Evolutionary conservation across 2,888 invertebrate genomes (phyloP), one percentile per base, ranked within the genome.

Genomic region (Sipha maydis): DNA sequence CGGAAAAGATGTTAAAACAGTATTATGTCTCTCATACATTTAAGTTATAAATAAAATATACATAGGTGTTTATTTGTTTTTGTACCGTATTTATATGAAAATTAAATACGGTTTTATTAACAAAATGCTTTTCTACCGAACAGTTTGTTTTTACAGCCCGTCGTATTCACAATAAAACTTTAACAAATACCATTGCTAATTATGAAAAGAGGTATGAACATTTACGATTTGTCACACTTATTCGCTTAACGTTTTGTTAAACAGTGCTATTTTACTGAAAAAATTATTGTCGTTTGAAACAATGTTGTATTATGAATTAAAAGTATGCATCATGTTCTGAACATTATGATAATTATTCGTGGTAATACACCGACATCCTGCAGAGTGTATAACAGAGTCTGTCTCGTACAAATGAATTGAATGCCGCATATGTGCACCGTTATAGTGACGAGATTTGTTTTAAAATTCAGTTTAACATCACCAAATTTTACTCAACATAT

Each of bases 101-200:
- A 61, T 61, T 25, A 61, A 61, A 61, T 4, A 61, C 7, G 8
- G 21, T 61, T 61, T 21, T 61, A 61, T 19, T 21, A 19, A 7
- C 19, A 61, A 25, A 0, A 5, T 61, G 61, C 21, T 7, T 5
- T 3, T 5, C 3, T 25, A 61, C n/a, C n/a, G n/a, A n/a, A 61
- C 48, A 77, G 76, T n/a, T 14, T n/a, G 48, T 77, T 48, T 77
- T 77, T 77, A 77, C n/a, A 31, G 25, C 14, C 56, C n/a, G 19
- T 28, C 7, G 31, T 79, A 14, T 54, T 79, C 34, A 56, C 21
- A 56, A 34, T 34, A 79, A 56, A 79, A 79, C 78, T 31, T 56
- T 31, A 28, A 14, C n/a, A n/a, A 48, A 77, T n/a, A 48, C 48
- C 19, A 48, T n/a, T 56, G 4, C 7, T 7, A 17, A 3, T 77